Evolutionary conservation across 2,888 invertebrate genomes (phyloP).

Genomic region (Taphrorychus bicolor): DNA sequence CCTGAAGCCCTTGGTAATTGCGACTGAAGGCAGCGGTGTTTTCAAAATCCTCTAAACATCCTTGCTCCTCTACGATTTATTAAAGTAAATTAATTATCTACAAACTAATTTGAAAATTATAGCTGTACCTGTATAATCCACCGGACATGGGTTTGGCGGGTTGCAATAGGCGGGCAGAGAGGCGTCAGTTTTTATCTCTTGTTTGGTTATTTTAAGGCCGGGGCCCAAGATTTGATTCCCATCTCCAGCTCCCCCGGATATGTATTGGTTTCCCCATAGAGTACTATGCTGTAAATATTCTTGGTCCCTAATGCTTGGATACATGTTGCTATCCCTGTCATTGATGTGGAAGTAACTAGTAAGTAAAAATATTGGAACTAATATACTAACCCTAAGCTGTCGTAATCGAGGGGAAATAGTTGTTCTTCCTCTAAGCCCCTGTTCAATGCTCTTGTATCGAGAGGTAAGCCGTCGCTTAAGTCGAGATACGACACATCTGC

Average conservation of each 20-base stretch:
- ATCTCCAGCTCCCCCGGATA: slow-evolving; percentile 77
- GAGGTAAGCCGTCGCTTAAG: slow-evolving; percentile 61
- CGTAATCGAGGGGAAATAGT: slow-evolving; percentile 71
- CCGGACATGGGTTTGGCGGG: slow-evolving; percentile 98
- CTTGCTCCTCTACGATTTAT: slow-evolving; percentile 71
- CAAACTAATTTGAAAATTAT: background rate
- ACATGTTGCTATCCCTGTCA: slow-evolving; percentile 60
- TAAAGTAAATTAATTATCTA: too few relatives aligned
- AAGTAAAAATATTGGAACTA: background rate
- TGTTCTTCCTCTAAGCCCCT: slow-evolving; percentile 63
- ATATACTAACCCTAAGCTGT: slow-evolving; percentile 60
- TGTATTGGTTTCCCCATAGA: slow-evolving; percentile 71
- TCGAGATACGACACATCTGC: slow-evolving; percentile 66
- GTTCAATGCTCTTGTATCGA: slow-evolving; percentile 52
- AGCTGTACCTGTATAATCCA: slow-evolving; percentile 80
- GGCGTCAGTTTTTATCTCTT: slow-evolving; percentile 89
- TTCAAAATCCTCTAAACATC: slow-evolving; percentile 90
- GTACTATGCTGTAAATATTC: slow-evolving; percentile 85
- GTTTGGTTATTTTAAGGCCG: slow-evolving; percentile 66
- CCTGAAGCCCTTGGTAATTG: slow-evolving; percentile 88
- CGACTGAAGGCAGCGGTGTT: slow-evolving; percentile 96
- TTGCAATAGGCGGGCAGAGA: slow-evolving; percentile 97
- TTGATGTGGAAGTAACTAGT: background rate
- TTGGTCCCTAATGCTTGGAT: slow-evolving; percentile 84
- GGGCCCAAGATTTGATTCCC: slow-evolving; percentile 71